A percentile compares a stretch with the other conserved stretches of the same genome.
These are phyloP conservation scores for Psittacula derbiana DNA, from an alignment of 2,797 vertebrate genomes.

Conservation along the genomic window DNA sequence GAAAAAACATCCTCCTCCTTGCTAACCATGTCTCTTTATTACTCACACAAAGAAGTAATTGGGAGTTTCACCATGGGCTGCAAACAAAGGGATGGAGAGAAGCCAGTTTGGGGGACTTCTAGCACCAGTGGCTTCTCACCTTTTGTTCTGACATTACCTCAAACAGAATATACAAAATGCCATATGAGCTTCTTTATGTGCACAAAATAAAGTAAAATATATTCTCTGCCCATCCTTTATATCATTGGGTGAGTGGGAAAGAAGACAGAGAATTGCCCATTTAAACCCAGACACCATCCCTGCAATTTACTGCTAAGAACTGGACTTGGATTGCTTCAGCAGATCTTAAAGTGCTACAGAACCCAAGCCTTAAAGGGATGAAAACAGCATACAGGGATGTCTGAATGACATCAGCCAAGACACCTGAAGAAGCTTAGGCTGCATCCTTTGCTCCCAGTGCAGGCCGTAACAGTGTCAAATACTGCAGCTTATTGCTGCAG, in stretches of 20 bases:
- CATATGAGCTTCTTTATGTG: rapidly evolving
- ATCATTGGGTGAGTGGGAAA: background rate
- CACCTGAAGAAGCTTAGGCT: background rate
- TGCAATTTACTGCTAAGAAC: background rate
- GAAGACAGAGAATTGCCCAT: background rate
- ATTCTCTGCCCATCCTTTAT: background rate
- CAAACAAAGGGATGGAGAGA: background rate
- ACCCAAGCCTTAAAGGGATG: background rate
- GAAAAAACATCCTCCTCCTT: background rate
- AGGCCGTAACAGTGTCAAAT: background rate
- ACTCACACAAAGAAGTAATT: background rate
- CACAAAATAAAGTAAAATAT: background rate
- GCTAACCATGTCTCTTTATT: background rate
- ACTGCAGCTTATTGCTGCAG: background rate
- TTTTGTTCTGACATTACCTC: background rate
- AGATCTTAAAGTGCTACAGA: background rate
- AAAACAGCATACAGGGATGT: background rate
- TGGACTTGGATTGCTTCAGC: background rate
- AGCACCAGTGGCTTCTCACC: background rate
- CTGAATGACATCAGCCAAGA: background rate
- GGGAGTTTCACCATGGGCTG: background rate
- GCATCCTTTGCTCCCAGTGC: background rate
- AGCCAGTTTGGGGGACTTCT: background rate
- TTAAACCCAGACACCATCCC: background rate
- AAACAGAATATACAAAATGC: background rate